Conservation (phyloP, 2,113 vertebrate species). For the Thalassarche chlororhynchos region DNA sequence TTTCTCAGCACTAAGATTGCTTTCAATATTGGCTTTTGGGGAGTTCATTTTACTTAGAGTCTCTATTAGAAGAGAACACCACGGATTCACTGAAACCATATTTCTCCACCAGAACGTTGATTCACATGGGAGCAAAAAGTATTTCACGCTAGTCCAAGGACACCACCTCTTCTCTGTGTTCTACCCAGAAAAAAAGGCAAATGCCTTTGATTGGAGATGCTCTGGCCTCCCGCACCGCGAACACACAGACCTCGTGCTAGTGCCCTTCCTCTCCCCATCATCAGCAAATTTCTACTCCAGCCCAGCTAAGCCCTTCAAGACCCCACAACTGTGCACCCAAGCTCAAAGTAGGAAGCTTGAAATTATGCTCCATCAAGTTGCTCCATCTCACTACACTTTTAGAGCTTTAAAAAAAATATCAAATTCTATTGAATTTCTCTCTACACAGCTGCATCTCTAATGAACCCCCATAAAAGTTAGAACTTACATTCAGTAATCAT, state of each 20-base stretch:
- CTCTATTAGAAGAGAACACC: background rate
- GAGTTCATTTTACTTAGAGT: conserved; percentile 30
- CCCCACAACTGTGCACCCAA: background rate
- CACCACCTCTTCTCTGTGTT: background rate
- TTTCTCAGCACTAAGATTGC: background rate
- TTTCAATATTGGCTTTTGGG: background rate
- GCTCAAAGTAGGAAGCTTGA: background rate
- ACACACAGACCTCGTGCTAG: background rate
- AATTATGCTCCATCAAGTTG: background rate
- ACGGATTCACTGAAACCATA: background rate
- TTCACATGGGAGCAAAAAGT: background rate
- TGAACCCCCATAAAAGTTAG: conserved; percentile 62
- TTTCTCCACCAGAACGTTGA: background rate
- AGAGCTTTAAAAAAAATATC: background rate
- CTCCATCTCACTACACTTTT: conserved; percentile 27
- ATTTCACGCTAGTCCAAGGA: background rate
- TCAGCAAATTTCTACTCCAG: background rate
- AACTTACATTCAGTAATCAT: conserved; percentile 53
- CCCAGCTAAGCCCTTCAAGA: background rate
- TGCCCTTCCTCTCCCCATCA: background rate
- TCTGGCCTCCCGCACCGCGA: background rate
- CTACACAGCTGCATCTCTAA: conserved; percentile 47
- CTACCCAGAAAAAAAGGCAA: background rate
- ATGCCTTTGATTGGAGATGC: background rate
- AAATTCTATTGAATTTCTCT: conserved; percentile 49